A percentile compares a stretch with the other conserved stretches of the same genome.
These are phyloP conservation scores for Coregonus ussuriensis DNA, from an alignment of 2,797 vertebrate species.

Conservation along the genomic window DNA sequence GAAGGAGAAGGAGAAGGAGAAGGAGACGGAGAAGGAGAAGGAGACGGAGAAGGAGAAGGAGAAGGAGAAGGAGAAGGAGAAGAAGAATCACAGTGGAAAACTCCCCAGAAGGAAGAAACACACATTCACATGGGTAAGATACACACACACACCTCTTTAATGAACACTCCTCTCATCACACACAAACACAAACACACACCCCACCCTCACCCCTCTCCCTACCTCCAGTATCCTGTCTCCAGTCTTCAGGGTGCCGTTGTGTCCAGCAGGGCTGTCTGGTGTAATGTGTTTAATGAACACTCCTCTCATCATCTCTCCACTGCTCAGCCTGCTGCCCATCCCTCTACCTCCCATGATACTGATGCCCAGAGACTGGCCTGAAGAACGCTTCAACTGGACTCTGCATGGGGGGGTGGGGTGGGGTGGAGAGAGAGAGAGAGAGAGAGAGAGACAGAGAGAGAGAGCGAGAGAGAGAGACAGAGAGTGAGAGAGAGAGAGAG, in stretches of 20 bases:
- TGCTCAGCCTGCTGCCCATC: slow-evolving; percentile 92
- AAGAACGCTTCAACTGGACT: slow-evolving; percentile 83
- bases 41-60: too few species aligned
- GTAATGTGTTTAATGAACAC: slow-evolving; percentile 96
- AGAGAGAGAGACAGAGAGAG: too few species aligned
- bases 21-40: too few species aligned
- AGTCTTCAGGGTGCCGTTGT: slow-evolving; percentile 85
- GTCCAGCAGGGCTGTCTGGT: slow-evolving; percentile 90
- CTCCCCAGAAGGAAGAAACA: too few species aligned
- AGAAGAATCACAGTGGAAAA: too few species aligned
- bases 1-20: too few species aligned
- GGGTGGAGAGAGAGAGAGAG: too few species aligned
- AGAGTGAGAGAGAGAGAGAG: too few species aligned
- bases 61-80: too few species aligned
- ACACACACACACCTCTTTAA: neutral
- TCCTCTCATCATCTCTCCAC: slow-evolving; percentile 94
- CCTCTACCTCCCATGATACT: slow-evolving; percentile 95
- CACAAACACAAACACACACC: slow-evolving; percentile 10
- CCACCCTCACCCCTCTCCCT: slow-evolving; percentile 7
- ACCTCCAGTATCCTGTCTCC: slow-evolving; percentile 96
- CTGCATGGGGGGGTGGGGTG: too few species aligned
- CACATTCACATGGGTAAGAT: too few species aligned
- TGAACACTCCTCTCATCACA: neutral
- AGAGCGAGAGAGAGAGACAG: accelerated
- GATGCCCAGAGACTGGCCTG: slow-evolving; percentile 90